Evolutionary conservation across 2,113 vertebrate species (phyloP).

Genomic region (Gavia stellata): DNA sequence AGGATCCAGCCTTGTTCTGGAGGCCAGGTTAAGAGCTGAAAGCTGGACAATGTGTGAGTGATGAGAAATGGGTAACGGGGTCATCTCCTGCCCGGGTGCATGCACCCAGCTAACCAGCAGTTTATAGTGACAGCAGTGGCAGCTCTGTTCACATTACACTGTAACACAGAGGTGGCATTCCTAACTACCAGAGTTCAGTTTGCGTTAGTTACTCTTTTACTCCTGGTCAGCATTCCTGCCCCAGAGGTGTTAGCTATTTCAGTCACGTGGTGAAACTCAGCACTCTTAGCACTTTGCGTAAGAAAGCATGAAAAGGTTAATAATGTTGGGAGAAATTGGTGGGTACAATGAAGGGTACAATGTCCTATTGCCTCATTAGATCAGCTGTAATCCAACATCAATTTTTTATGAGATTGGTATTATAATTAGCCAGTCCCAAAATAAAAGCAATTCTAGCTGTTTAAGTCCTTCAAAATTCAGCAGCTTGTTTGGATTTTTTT

Average conservation of each 20-base stretch:
- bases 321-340: not conserved
- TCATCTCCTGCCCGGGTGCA: accelerated
- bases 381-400: not conserved
- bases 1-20: not conserved
- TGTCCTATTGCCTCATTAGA: not conserved
- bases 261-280: not conserved
- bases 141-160: accelerated
- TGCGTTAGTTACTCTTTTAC: not conserved
- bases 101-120: accelerated
- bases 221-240: not conserved
- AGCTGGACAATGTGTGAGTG: accelerated
- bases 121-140: accelerated
- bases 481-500: not conserved
- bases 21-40: not conserved
- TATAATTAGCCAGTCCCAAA: not conserved
- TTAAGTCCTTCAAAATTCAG: not conserved
- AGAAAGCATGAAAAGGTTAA: not conserved
- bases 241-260: not conserved
- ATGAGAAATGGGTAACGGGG: not conserved
- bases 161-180: not conserved
- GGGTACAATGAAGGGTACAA: not conserved
- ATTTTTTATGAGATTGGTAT: not conserved
- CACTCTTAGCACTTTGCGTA: not conserved
- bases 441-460: not conserved
- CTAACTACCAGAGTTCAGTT: accelerated